Conservation (phyloP, 2,888 invertebrate genomes). For the Steinernema carpocapsae region DNA sequence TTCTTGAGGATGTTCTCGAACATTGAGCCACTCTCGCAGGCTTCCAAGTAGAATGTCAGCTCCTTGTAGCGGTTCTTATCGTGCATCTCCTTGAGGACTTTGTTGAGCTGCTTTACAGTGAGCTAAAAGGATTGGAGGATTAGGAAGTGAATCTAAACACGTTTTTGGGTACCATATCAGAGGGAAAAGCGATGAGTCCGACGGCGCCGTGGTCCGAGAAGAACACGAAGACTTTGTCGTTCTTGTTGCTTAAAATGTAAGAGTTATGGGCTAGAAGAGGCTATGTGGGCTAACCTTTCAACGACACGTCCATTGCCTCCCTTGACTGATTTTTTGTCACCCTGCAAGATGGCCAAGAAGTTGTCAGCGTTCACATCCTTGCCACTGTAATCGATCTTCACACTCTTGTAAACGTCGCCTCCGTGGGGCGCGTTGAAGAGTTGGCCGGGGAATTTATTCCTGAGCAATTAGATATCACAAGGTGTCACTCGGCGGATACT, state of each 20-base stretch:
- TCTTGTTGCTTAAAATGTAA: constrained; percentile 72
- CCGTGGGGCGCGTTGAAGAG: constrained; percentile 75
- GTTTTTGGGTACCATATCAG: constrained; percentile 66
- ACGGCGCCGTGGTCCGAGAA: constrained; percentile 76
- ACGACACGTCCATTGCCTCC: constrained; percentile 73
- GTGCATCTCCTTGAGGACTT: constrained; percentile 71
- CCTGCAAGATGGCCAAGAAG: constrained; percentile 74
- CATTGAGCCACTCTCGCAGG: constrained; percentile 76
- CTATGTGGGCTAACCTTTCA: constrained; percentile 65
- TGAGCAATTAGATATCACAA: constrained; percentile 54
- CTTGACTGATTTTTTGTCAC: constrained; percentile 71
- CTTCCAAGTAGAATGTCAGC: constrained; percentile 75
- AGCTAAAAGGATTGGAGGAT: constrained; percentile 61
- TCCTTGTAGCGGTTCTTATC: constrained; percentile 71
- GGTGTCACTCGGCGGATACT: neutral
- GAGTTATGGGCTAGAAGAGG: neutral
- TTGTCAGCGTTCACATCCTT: constrained; percentile 73
- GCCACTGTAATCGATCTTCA: constrained; percentile 73
- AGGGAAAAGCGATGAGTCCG: constrained; percentile 74
- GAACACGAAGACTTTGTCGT: constrained; percentile 75
- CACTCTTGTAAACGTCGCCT: constrained; percentile 74
- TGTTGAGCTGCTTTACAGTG: constrained; percentile 69
- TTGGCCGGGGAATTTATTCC: constrained; percentile 74
- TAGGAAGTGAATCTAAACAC: constrained; percentile 13
- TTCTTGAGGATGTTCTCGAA: constrained; percentile 73